Conservation (phyloP, 1,140 invertebrate genomes). For the Hirudo medicinalis region DNA sequence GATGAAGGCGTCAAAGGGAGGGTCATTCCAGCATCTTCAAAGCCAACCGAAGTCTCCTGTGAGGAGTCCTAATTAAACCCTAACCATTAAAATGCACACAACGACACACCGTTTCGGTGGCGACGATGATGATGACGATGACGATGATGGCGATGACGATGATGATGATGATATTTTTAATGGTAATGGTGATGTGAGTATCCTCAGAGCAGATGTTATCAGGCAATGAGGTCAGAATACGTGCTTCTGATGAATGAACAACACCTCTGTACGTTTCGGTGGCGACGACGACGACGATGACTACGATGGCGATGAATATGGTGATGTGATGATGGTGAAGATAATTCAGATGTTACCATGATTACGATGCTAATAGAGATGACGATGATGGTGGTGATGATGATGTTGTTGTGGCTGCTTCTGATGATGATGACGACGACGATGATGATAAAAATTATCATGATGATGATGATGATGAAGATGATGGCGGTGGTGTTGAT, state of each 20-base stretch:
- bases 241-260: not conserved
- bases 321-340: not conserved
- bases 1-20: too few relatives aligned
- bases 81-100: too few relatives aligned
- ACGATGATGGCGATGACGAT: not conserved
- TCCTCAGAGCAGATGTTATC: too few relatives aligned
- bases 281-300: not conserved
- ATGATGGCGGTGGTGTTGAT: not conserved
- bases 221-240: too few relatives aligned
- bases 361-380: not conserved
- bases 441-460: too few relatives aligned
- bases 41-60: too few relatives aligned
- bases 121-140: not conserved
- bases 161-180: not conserved
- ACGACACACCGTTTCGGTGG: not conserved
- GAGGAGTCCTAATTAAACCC: too few relatives aligned
- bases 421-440: slow-evolving; percentile 1
- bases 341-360: too few relatives aligned
- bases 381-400: not conserved
- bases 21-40: too few relatives aligned
- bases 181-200: too few relatives aligned
- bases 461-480: slow-evolving; percentile 5
- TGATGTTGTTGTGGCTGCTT: not conserved
- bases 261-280: not conserved
- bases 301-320: not conserved